A percentile compares a stretch with the other conserved stretches of the same genome.
Conservation (phyloP, 2,888 invertebrate genomes). For the Temnothorax ravouxi region DNA sequence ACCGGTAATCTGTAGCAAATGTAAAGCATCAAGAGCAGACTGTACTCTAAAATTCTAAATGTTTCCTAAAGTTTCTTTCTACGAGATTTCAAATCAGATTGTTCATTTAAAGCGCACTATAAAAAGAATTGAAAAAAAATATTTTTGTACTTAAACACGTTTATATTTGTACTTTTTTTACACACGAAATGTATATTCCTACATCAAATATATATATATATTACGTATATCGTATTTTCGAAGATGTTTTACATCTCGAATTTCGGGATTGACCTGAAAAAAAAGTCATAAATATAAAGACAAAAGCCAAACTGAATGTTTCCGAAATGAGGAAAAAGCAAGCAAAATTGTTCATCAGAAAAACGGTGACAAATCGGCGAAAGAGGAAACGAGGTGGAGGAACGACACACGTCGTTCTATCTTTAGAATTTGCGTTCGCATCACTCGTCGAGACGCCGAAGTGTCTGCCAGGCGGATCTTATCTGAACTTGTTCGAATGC, state of each 20-base stretch:
- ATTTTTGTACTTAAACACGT: not conserved
- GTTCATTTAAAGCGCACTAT: not conserved
- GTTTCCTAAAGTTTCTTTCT: not conserved
- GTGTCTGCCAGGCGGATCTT: constrained; percentile 72
- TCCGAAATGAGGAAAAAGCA: constrained; percentile 18
- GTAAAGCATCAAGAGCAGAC: constrained; percentile 7
- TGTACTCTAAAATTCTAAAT: not conserved
- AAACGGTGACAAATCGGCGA: constrained; percentile 6
- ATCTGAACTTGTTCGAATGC: constrained; percentile 65
- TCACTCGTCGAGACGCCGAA: constrained; percentile 67
- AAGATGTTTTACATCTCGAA: not conserved
- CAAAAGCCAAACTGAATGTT: not conserved
- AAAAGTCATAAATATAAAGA: constrained; percentile 20
- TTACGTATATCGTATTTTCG: too few species aligned
- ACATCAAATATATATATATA: too few species aligned
- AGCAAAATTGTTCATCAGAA: not conserved
- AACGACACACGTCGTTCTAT: constrained; percentile 59
- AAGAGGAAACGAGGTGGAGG: not conserved
- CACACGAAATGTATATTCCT: not conserved
- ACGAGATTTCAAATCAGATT: not conserved
- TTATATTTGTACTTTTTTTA: not conserved
- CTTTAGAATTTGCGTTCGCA: constrained; percentile 66
- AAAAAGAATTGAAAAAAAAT: too few species aligned
- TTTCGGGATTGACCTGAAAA: not conserved
- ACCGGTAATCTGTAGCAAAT: constrained; percentile 19